Conservation (phyloP, 2,113 vertebrate genomes). For the Casuarius casuarius region DNA sequence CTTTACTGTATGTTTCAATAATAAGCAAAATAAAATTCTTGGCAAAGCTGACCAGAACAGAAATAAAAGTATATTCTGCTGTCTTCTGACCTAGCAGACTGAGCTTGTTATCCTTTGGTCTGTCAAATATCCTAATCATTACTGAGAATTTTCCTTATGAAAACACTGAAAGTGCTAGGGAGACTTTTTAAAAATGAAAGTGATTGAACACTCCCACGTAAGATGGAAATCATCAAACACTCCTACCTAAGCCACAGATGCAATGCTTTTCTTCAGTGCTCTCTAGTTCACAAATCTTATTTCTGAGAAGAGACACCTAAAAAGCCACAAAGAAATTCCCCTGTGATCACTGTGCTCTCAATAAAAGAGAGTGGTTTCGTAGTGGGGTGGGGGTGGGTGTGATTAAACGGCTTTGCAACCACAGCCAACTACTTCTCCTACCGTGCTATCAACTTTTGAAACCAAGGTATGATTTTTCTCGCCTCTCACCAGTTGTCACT, state of each 20-base stretch:
- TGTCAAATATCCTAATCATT: not conserved
- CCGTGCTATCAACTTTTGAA: not conserved
- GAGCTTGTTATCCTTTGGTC: not conserved
- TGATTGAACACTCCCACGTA: not conserved
- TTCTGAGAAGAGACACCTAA: not conserved
- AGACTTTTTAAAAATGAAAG: not conserved
- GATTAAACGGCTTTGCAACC: not conserved
- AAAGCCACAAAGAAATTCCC: not conserved
- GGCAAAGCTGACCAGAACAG: not conserved
- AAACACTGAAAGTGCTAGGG: not conserved
- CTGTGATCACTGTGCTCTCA: not conserved
- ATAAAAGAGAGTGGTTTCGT: fast-evolving
- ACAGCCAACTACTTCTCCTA: not conserved
- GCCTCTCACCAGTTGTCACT: not conserved
- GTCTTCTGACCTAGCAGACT: not conserved
- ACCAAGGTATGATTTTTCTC: not conserved
- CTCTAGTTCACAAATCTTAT: not conserved
- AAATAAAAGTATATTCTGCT: not conserved
- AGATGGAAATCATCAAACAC: not conserved
- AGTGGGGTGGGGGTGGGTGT: not conserved
- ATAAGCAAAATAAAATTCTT: not conserved
- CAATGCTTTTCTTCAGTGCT: not conserved
- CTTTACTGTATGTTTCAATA: not conserved
- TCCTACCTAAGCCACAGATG: not conserved
- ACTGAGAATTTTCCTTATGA: not conserved